These are phyloP conservation scores for Drosophila subsilvestris DNA, from an alignment of 2,888 invertebrate species.

Conservation along the genomic window DNA sequence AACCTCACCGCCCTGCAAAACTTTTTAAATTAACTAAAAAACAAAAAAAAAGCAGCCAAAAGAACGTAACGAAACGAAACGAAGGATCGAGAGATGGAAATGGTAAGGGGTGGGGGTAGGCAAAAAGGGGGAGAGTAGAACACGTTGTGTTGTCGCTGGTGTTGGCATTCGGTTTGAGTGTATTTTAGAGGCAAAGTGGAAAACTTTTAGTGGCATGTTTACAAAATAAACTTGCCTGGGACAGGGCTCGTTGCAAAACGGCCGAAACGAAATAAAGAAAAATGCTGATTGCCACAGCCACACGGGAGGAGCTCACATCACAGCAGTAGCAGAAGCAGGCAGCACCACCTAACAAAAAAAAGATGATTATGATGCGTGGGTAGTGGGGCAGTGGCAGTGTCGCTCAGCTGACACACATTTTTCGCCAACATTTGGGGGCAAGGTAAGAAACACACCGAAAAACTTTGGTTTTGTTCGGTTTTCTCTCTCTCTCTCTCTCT, in stretches of 20 bases:
- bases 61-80: not conserved
- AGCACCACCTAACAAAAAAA: constrained; percentile 7
- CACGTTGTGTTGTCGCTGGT: constrained; percentile 70
- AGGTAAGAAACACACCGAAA: constrained; percentile 55
- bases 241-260: constrained; percentile 59
- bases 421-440: constrained; percentile 39
- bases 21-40: constrained; percentile 79
- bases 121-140: constrained; percentile 32
- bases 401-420: constrained; percentile 70
- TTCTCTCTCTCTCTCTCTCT: constrained; percentile 17
- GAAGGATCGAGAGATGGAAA: not conserved
- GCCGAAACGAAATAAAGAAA: constrained; percentile 57
- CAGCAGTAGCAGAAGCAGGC: constrained; percentile 25
- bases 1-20: constrained; percentile 36
- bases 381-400: not conserved
- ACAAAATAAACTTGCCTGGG: constrained; percentile 68
- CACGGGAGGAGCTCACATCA: constrained; percentile 3
- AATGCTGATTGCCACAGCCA: constrained; percentile 64
- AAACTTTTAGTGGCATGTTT: constrained; percentile 80
- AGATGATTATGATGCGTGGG: constrained; percentile 63
- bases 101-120: not conserved
- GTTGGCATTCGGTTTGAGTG: constrained; percentile 75
- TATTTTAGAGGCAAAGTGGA: constrained; percentile 77
- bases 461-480: constrained; percentile 12
- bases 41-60: constrained; percentile 64